Conservation (phyloP, 1,140 invertebrate species). For the Drosophila lacteicornis region DNA sequence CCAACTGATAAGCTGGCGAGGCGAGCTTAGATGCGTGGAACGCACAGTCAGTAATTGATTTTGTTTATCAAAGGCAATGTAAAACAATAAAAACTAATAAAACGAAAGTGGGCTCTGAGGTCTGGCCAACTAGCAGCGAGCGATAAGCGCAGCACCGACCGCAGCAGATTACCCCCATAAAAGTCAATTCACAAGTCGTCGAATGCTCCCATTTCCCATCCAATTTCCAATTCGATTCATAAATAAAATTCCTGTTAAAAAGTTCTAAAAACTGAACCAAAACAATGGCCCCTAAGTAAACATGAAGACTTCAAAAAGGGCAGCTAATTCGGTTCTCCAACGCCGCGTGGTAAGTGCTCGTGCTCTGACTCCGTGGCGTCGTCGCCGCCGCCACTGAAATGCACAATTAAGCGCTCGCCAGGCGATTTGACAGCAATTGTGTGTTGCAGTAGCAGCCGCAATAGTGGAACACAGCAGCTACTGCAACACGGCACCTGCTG, state of each 20-base stretch:
- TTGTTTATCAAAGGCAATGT: slow-evolving; percentile 71
- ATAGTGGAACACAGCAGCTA: slow-evolving; percentile 13
- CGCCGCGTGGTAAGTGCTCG: slow-evolving; percentile 31
- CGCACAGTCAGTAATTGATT: slow-evolving; percentile 59
- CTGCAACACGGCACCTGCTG: slow-evolving; percentile 30
- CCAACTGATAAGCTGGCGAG: slow-evolving; percentile 51
- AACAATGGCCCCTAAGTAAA: slow-evolving; percentile 46
- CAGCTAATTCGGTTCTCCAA: slow-evolving; percentile 27
- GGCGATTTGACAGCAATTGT: slow-evolving; percentile 69
- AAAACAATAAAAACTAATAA: slow-evolving; percentile 62
- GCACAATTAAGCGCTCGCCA: slow-evolving; percentile 66
- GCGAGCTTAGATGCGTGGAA: slow-evolving; percentile 37
- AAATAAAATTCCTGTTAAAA: slow-evolving; percentile 64
- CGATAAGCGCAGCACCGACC: slow-evolving; percentile 47
- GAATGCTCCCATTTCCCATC: slow-evolving; percentile 26
- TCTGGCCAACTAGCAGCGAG: slow-evolving; percentile 16
- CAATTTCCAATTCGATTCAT: slow-evolving; percentile 32
- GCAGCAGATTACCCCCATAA: slow-evolving; percentile 39
- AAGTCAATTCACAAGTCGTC: slow-evolving; percentile 57
- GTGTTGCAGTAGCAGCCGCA: slow-evolving; percentile 23
- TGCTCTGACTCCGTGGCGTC: slow-evolving; percentile 19
- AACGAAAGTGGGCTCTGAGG: slow-evolving; percentile 29
- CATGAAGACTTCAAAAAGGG: slow-evolving; percentile 38
- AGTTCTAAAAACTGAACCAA: slow-evolving; percentile 58
- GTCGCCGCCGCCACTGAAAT: slow-evolving; percentile 34